These are phyloP conservation scores for Scelioninae gen. 1 DNA, from an alignment of 2,888 invertebrate genomes.

Conservation along the genomic window DNA sequence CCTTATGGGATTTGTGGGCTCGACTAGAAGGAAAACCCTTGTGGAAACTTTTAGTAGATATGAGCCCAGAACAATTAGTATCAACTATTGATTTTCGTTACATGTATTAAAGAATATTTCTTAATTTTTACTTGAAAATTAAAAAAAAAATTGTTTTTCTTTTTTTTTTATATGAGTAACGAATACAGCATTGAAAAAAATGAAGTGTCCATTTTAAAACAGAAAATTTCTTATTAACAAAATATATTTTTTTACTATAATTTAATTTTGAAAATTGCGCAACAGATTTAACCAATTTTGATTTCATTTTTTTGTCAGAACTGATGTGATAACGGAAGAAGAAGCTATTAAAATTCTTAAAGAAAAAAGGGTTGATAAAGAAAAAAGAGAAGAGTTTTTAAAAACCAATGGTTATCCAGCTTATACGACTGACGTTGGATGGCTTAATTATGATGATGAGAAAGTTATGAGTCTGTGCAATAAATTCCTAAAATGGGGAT, in stretches of 20 bases:
- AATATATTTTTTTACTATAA: too few relatives aligned
- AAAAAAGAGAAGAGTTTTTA: conserved; percentile 88
- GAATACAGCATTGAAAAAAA: too few relatives aligned
- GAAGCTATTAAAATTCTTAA: conserved; percentile 91
- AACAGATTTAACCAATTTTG: too few relatives aligned
- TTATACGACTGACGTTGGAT: conserved; percentile 95
- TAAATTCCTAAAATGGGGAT: conserved; percentile 90
- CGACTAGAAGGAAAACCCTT: conserved; percentile 92
- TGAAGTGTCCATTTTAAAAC: too few relatives aligned
- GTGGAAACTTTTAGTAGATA: conserved; percentile 93
- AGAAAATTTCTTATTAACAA: too few relatives aligned
- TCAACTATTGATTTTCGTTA: conserved; percentile 94
- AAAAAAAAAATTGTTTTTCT: neutral
- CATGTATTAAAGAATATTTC: conserved; percentile 81
- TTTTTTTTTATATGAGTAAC: neutral
- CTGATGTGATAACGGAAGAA: conserved; percentile 92
- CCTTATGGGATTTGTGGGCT: conserved; percentile 96
- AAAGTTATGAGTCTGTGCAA: conserved; percentile 89
- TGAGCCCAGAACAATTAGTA: conserved; percentile 93
- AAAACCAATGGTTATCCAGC: conserved; percentile 91
- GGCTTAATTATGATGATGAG: conserved; percentile 94
- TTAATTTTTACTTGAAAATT: neutral
- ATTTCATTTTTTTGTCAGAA: conserved; percentile 84
- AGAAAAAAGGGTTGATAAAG: conserved; percentile 86
- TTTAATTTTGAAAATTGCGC: too few relatives aligned